Base-by-base conservation (phyloP, 1,140 invertebrate genomes). In the Oryzaephilus surinamensis region DNA sequence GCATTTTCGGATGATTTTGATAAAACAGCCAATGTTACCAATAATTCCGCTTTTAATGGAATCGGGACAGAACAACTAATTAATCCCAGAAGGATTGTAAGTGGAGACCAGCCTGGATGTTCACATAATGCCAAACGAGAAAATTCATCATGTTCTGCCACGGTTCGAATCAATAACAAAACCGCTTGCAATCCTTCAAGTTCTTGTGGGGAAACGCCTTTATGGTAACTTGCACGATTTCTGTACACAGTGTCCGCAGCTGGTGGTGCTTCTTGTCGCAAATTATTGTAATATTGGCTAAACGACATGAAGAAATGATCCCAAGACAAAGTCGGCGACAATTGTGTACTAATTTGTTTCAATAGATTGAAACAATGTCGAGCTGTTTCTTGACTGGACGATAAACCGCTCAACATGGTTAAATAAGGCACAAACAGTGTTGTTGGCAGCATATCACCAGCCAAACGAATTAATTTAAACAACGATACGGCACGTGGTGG, bases 231-330 rank as follows among this genome's bases (percentile, higher is more conserved):
- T n/a, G n/a, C n/a, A n/a, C n/a, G n/a, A 36, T 70, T 71, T 8
- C 75, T 66, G 49, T 84, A 84, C 3, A 81, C 68, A 10, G 73
- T 72, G 37, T 79, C 73, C 41, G 73, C 62, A 19, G 61, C 62
- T 0, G 71, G 65, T 4, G 77, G 74, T 3, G 72, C 52, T 60
- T 90, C 82, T 44, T 81, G 73, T 13, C 79, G 60, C 7, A 87
- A 56, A 54, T 72, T 73, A 19, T 61, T 69, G 50, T 79, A 79
- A 51, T 85, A 95, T 45, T 81, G 76, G 37, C 76, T 74, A 23
- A 97, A 68, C 0, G 89, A 88, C 4, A 70, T 71, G 50, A 96
- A 92, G 57, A 96, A 89, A 55, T 92, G 86, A 55, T 92, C 84
- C 83, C 87, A 89, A 0, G 82, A 85, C 10, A 90, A 63, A 3